Evolutionary conservation across 2,888 invertebrate species (phyloP).

Genomic region (Melanchra persicariae): DNA sequence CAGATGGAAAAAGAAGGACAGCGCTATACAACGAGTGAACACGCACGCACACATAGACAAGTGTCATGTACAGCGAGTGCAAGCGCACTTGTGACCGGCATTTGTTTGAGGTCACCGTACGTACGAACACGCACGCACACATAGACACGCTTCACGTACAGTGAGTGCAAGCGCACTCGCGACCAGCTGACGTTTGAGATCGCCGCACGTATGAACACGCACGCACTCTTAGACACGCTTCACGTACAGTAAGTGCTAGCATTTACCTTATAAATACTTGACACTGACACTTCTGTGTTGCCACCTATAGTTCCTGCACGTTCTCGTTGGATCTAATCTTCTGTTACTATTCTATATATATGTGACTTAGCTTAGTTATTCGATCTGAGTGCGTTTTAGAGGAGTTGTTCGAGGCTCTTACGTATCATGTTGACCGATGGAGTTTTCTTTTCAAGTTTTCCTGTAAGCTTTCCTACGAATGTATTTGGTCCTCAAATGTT

Average conservation of each 20-base stretch:
- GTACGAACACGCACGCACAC: no score
- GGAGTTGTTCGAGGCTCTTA: slow-evolving; percentile 10
- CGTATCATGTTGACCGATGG: slow-evolving; percentile 21
- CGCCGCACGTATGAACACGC: no score
- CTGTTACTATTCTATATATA: background rate
- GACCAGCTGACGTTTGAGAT: no score
- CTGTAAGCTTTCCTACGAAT: slow-evolving; percentile 13
- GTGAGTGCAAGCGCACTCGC: no score
- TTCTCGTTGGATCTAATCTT: background rate
- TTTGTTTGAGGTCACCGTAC: no score
- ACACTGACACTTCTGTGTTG: background rate
- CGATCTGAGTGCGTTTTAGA: slow-evolving; percentile 22
- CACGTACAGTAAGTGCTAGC: no score
- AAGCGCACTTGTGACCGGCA: background rate
- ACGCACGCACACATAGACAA: background rate
- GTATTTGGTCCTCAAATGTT: slow-evolving; percentile 16
- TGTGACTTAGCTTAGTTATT: slow-evolving; percentile 14
- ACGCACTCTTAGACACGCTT: no score
- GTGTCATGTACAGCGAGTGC: background rate
- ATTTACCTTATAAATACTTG: no score
- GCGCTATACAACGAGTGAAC: background rate
- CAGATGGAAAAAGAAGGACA: background rate
- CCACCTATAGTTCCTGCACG: no score
- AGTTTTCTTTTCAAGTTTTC: slow-evolving; percentile 24
- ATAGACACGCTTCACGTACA: no score